phyloP scores from a whole-genome alignment of 1,140 invertebrate species.

The Bilobella aurantiaca region DNA sequence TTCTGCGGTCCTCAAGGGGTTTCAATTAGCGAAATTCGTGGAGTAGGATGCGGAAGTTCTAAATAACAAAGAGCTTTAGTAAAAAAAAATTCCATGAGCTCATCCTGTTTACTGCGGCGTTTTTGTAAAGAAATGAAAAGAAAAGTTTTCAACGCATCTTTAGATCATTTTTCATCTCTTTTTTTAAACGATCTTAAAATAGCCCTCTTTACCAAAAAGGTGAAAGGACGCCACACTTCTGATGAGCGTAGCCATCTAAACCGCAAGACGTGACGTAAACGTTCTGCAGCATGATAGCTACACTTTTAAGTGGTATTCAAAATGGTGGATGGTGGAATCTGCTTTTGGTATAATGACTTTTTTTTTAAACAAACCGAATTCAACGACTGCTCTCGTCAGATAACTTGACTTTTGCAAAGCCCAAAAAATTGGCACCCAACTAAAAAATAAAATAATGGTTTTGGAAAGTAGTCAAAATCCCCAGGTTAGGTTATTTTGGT shows the following conservation, averaged over 20 bases:
- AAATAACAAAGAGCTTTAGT: too few relatives aligned
- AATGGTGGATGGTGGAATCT: not conserved
- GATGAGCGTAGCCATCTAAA: not conserved
- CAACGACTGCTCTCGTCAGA: too few relatives aligned
- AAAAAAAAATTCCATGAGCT: too few relatives aligned
- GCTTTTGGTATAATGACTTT: not conserved
- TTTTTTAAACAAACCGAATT: not conserved
- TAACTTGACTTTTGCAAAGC: not conserved
- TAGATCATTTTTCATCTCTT: not conserved
- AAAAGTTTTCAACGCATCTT: too few relatives aligned
- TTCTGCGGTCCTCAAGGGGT: too few relatives aligned
- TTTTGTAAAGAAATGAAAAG: too few relatives aligned
- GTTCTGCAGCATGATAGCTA: too few relatives aligned
- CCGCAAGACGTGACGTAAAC: not conserved
- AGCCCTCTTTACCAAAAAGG: not conserved
- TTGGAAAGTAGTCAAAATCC: not conserved
- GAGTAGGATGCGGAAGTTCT: too few relatives aligned
- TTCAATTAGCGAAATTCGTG: too few relatives aligned
- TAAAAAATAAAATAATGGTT: not conserved
- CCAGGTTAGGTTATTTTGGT: constrained; percentile 1
- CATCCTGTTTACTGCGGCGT: too few relatives aligned
- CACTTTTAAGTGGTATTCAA: too few relatives aligned
- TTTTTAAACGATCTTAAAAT: not conserved
- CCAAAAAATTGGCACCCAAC: not conserved
- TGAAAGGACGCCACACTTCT: not conserved